phyloP scores from a whole-genome alignment of 2,888 invertebrate genomes.

The Chaetoderma sp. region DNA sequence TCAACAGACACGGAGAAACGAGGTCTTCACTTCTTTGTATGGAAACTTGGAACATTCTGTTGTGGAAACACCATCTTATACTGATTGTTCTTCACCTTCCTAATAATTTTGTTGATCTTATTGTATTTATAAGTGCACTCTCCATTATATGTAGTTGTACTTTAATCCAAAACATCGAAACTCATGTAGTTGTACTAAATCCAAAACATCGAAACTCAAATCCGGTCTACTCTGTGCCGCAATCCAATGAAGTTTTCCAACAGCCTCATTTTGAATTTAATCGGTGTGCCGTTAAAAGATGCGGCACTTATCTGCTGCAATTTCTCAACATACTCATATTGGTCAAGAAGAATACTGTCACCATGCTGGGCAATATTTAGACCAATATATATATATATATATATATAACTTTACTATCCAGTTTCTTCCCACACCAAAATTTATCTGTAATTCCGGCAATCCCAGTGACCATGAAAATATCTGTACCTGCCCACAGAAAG shows the following conservation, averaged over 20 bases:
- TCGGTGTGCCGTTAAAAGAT: neutral
- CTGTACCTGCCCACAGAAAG: slow-evolving; percentile 31
- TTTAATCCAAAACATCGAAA: too few relatives aligned
- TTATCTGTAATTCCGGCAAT: slow-evolving; percentile 17
- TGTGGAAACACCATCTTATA: too few relatives aligned
- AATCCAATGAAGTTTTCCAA: slow-evolving; percentile 7
- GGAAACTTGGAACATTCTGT: too few relatives aligned
- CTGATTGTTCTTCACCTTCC: too few relatives aligned
- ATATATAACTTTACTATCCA: slow-evolving; percentile 24
- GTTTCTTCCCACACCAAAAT: slow-evolving; percentile 23
- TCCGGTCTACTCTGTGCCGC: slow-evolving; percentile 3
- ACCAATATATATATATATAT: slow-evolving; percentile 30
- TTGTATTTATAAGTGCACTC: too few relatives aligned
- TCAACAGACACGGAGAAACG: too few relatives aligned
- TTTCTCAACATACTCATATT: neutral
- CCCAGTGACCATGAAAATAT: slow-evolving; percentile 20
- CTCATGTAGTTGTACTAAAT: too few relatives aligned
- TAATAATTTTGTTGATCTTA: too few relatives aligned
- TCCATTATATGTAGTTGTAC: too few relatives aligned
- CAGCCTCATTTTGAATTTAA: neutral
- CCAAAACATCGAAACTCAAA: slow-evolving; percentile 11
- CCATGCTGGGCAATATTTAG: slow-evolving; percentile 20
- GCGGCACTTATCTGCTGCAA: neutral
- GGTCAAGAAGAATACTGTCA: slow-evolving; percentile 19
- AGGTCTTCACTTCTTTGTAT: too few relatives aligned